Evolutionary conservation across 2,113 vertebrate genomes (phyloP).

Genomic region (Oncorhynchus nerka): DNA sequence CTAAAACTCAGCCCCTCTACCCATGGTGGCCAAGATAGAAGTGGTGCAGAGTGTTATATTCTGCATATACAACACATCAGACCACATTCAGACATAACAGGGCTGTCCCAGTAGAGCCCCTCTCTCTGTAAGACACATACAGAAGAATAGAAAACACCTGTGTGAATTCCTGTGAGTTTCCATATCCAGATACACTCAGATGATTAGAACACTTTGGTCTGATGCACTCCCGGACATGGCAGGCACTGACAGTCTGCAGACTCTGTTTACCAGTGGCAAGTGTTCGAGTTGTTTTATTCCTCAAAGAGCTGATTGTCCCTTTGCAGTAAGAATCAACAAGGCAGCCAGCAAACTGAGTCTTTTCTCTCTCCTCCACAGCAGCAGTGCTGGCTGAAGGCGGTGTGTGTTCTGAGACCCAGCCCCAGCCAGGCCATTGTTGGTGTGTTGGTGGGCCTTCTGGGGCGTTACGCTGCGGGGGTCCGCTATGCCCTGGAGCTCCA

Average conservation of each 20-base stretch:
- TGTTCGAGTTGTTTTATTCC: background rate
- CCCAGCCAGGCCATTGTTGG: slow-evolving; percentile 74
- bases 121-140: slow-evolving; percentile 9
- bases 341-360: background rate
- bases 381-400: slow-evolving; percentile 71
- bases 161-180: slow-evolving; percentile 28
- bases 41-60: slow-evolving; percentile 22
- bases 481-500: slow-evolving; percentile 82
- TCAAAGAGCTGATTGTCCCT: background rate
- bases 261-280: background rate
- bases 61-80: slow-evolving; percentile 28
- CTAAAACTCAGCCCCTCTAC: slow-evolving; percentile 22
- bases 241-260: background rate
- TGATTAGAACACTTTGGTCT: background rate
- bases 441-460: slow-evolving; percentile 82
- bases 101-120: background rate
- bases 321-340: background rate
- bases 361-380: slow-evolving; percentile 4
- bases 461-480: slow-evolving; percentile 85
- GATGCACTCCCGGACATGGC: background rate
- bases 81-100: slow-evolving; percentile 54
- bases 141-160: slow-evolving; percentile 5
- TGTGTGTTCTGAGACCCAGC: slow-evolving; percentile 86
- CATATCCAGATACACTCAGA: slow-evolving; percentile 6
- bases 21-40: slow-evolving; percentile 14